Base-by-base conservation (phyloP, 1,140 invertebrate species). In the Drusus annulatus region DNA sequence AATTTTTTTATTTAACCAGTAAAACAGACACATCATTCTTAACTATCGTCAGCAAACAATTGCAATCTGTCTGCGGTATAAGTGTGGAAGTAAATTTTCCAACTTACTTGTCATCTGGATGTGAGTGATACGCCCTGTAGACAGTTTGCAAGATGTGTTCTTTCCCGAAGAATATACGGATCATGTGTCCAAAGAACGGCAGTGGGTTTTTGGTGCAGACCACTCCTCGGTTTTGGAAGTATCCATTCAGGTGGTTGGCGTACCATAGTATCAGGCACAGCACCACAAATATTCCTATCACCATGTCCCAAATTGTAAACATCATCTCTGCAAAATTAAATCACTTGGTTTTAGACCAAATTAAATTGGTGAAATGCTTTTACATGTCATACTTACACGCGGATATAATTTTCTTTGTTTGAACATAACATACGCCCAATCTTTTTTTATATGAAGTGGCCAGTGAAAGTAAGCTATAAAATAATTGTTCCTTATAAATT, bases 41-140 rank as follows among this genome's bases (percentile, higher is more conserved):
- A 36, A 0, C 31, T 36, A 8, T 36, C 8, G 31, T 36, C 4
- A 7, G 3, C 31, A 0, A 7, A 36, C 3, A 45, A 45, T 45
- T 45, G 10, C 36, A 13, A 45, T 13, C 31, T 36, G 2, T 3
- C 88, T 91, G 2, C 86, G 84, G 77, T 91, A 86, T 81, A 90
- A n/a, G n/a, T n/a, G n/a, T n/a, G 90, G 73, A 62, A 85, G 85
- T 19, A 62, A 51, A 10, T 51, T 54, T 52, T 21, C 75, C 62
- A 13, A 58, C 62, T 52, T 52, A 83, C 82, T 68, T 81, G 17
- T 81, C 58, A 79, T 83, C 25, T 28, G 77, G 78, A 28, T 81
- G 80, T 23, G 75, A 65, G 31, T 77, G 54, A 56, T 81, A 83
- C 7, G 62, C 78, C 69, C 78, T 73, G 19, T 77, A 79, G 4